Conservation (phyloP, 2,113 vertebrate genomes). For the Mormyrus lacerda region DNA sequence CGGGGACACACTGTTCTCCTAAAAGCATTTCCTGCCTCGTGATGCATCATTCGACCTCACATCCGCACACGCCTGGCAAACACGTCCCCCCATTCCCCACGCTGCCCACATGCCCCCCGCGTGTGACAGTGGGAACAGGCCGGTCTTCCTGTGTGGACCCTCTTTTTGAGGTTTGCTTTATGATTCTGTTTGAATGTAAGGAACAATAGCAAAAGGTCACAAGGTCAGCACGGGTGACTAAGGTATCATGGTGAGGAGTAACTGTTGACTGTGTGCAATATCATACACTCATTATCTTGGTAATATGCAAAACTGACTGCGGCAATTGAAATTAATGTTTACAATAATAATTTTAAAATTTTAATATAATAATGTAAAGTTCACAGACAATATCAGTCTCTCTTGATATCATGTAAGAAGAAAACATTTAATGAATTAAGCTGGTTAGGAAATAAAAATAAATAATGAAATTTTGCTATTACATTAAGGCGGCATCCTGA, state of each 20-base stretch:
- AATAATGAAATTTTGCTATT: not conserved
- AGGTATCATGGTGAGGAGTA: not conserved
- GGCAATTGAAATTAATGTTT: not conserved
- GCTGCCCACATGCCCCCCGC: not conserved
- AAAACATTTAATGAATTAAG: not conserved
- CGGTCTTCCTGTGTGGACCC: not conserved
- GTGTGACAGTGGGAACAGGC: not conserved
- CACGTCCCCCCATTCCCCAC: not conserved
- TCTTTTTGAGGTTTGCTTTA: not conserved
- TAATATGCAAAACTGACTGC: not conserved
- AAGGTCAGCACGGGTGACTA: not conserved
- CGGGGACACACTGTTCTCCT: not conserved
- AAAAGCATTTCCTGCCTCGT: slow-evolving; percentile 6
- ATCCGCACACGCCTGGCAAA: not conserved
- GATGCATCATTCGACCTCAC: slow-evolving; percentile 1
- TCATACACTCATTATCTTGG: not conserved
- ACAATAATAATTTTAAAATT: not conserved
- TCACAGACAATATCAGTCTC: not conserved
- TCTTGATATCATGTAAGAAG: not conserved
- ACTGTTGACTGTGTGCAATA: not conserved
- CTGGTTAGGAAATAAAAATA: not conserved
- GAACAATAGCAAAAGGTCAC: not conserved
- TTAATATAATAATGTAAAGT: not conserved
- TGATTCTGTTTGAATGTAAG: not conserved
- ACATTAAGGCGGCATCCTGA: not conserved